A percentile compares a stretch with the other conserved stretches of the same genome.
phyloP scores from a whole-genome alignment of 2,797 vertebrate species.

The Decapterus maruadsi region DNA sequence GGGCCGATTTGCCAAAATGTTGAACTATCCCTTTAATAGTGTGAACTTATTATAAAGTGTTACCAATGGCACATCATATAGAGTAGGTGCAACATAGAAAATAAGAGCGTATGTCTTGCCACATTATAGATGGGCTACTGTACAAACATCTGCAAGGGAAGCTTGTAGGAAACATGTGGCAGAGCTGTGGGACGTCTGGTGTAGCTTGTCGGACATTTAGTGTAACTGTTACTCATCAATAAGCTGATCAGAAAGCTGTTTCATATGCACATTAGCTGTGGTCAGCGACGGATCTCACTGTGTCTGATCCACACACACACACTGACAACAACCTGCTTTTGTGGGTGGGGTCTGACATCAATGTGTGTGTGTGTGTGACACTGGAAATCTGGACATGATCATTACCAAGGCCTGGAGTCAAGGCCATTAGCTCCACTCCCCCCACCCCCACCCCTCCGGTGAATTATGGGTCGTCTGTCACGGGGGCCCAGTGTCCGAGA shows the following conservation, averaged over 20 bases:
- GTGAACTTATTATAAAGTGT: no score
- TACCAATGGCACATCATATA: no score
- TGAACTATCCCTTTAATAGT: no score
- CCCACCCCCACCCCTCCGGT: constrained; percentile 40
- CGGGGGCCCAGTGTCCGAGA: constrained; percentile 77
- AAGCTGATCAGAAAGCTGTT: background rate
- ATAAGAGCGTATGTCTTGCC: no score
- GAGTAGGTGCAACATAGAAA: no score
- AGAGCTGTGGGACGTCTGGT: background rate
- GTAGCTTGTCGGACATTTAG: background rate
- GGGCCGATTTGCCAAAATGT: no score
- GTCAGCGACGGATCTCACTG: background rate
- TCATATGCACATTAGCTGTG: background rate
- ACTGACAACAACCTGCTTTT: constrained; percentile 40
- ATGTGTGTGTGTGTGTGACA: constrained; percentile 33
- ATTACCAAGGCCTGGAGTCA: constrained; percentile 78
- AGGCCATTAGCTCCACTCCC: constrained; percentile 77
- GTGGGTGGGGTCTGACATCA: constrained; percentile 47
- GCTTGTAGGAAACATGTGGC: background rate
- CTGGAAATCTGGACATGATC: constrained; percentile 73
- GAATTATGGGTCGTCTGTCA: constrained; percentile 85
- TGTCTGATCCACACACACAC: constrained; percentile 16
- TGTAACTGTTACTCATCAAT: background rate
- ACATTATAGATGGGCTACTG: no score
- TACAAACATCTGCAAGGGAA: no score